Evolutionary conservation across 2,113 vertebrate species (phyloP).

Genomic region (Galbula dea): DNA sequence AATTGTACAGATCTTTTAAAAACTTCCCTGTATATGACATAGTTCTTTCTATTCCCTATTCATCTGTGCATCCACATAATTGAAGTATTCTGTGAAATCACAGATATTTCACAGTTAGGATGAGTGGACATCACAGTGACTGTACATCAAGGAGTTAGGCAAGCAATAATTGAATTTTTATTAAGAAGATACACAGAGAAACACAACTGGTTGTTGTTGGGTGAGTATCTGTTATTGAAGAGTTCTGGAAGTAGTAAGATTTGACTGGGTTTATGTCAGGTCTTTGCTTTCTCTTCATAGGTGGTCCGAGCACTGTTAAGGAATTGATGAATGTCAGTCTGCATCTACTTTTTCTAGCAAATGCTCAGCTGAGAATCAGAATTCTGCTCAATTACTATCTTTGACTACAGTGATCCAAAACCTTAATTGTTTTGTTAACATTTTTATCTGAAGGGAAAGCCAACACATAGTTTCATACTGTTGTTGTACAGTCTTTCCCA

Average conservation of each 20-base stretch:
- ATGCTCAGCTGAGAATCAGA: neutral
- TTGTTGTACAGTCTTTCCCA: neutral
- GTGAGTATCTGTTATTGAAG: neutral
- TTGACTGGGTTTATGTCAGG: neutral
- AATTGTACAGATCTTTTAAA: neutral
- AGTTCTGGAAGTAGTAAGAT: neutral
- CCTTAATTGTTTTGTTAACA: neutral
- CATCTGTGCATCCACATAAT: neutral
- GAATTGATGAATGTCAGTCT: neutral
- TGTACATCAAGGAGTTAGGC: neutral
- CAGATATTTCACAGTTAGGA: neutral
- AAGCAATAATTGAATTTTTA: neutral
- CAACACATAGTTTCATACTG: neutral
- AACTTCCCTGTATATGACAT: neutral
- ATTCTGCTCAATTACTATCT: neutral
- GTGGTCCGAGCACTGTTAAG: neutral
- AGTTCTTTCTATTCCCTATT: neutral
- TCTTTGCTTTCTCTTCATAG: neutral
- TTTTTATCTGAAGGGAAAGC: neutral
- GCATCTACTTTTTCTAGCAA: neutral
- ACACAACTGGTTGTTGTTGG: neutral
- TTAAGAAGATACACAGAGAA: neutral
- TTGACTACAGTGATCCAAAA: neutral
- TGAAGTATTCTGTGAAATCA: neutral
- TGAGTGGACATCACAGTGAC: neutral